Percentiles rank a stretch among this genome's conserved stretches.
Conservation (phyloP, 2,888 invertebrate genomes). For the Apodemia zela region DNA sequence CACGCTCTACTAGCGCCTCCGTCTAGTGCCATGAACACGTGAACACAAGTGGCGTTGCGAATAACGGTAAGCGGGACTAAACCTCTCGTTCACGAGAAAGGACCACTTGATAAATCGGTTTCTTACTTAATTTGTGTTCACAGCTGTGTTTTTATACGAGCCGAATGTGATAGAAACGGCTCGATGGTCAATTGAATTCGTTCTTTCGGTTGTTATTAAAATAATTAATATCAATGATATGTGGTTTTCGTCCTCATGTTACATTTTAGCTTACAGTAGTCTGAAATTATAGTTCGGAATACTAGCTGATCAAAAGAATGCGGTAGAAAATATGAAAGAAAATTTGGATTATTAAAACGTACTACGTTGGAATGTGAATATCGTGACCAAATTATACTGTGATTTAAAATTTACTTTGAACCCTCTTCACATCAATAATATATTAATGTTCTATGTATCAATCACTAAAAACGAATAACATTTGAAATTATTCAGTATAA, state of each 20-base stretch:
- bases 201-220: neutral
- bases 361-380: neutral
- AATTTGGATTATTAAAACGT: neutral
- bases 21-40: too few species aligned
- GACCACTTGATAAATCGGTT: neutral
- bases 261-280: neutral
- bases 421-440: neutral
- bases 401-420: neutral
- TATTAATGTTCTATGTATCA: neutral
- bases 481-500: neutral
- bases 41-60: slow-evolving; percentile 12
- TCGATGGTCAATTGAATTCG: neutral
- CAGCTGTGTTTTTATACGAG: neutral
- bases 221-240: neutral
- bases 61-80: neutral
- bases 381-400: neutral
- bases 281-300: neutral
- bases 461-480: neutral
- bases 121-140: neutral
- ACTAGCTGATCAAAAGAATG: neutral
- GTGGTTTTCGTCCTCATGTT: neutral
- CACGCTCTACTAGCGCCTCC: slow-evolving; percentile 57
- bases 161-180: neutral
- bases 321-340: neutral
- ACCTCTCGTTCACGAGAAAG: neutral